These are phyloP conservation scores for Heterodera carotae DNA, from an alignment of 1,140 invertebrate species.

Conservation along the genomic window DNA sequence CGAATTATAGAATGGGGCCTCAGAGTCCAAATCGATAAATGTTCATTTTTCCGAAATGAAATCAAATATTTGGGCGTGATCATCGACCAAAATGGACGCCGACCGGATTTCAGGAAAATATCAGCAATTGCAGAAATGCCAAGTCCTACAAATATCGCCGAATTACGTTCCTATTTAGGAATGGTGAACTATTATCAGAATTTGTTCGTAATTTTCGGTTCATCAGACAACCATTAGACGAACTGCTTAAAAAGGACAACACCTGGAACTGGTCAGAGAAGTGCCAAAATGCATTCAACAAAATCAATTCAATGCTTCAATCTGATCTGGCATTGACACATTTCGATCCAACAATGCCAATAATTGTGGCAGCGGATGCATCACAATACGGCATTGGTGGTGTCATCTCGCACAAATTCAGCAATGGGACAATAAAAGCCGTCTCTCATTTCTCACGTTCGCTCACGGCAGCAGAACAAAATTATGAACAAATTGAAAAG, in stretches of 20 bases:
- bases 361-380: constrained; percentile 67
- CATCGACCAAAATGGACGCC: too few species aligned
- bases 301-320: constrained; percentile 58
- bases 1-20: too few species aligned
- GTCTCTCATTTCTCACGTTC: too few species aligned
- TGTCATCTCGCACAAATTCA: too few species aligned
- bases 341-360: constrained; percentile 65
- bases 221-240: constrained; percentile 21
- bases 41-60: constrained; percentile 68
- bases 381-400: too few species aligned
- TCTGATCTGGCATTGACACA: constrained; percentile 56
- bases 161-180: background rate
- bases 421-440: too few species aligned
- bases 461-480: too few species aligned
- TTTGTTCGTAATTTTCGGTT: background rate
- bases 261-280: constrained; percentile 38
- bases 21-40: background rate
- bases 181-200: constrained; percentile 29
- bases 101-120: background rate
- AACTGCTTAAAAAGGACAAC: constrained; percentile 19
- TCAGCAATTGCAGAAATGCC: background rate
- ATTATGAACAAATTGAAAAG: too few species aligned
- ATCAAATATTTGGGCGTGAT: too few species aligned
- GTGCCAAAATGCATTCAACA: constrained; percentile 49
- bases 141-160: background rate